Percentiles rank a stretch among this genome's conserved stretches.
phyloP scores from a whole-genome alignment of 2,888 invertebrate genomes.

The Alsophila aescularia region DNA sequence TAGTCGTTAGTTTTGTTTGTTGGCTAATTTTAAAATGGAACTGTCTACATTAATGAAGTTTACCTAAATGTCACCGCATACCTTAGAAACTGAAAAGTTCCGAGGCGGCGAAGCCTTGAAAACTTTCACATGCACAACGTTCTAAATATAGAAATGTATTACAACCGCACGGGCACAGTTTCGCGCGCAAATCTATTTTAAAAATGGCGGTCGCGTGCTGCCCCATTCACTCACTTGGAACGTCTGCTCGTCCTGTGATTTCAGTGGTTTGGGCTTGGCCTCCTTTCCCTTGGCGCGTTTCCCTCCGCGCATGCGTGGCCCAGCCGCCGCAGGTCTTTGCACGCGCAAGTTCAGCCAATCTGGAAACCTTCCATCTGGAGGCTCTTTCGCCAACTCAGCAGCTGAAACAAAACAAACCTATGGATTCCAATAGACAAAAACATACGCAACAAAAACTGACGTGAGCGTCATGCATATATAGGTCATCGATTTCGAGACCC shows the following conservation, averaged over 20 bases:
- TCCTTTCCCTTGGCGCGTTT: conserved; percentile 64
- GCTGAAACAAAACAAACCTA: conserved; percentile 59
- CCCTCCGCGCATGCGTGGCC: conserved; percentile 68
- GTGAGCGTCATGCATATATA: conserved; percentile 44
- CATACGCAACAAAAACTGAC: conserved; percentile 13
- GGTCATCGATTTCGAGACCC: conserved; percentile 54
- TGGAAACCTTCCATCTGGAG: conserved; percentile 72
- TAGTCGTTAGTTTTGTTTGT: neutral
- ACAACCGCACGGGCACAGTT: conserved; percentile 48
- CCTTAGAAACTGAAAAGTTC: conserved; percentile 41
- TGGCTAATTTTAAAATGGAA: conserved; percentile 1
- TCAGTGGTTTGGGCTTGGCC: conserved; percentile 37
- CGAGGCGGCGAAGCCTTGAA: conserved; percentile 40
- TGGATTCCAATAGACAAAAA: conserved; percentile 2
- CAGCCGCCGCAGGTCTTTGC: conserved; percentile 60
- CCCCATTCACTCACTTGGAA: conserved; percentile 67
- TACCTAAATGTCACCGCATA: conserved; percentile 37
- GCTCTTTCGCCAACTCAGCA: conserved; percentile 75
- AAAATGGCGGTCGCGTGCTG: conserved; percentile 44
- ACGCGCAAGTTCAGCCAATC: conserved; percentile 76
- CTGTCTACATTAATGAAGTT: conserved; percentile 16
- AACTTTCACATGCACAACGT: conserved; percentile 31
- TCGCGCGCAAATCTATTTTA: conserved; percentile 47
- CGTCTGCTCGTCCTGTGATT: conserved; percentile 56
- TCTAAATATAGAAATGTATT: conserved; percentile 37